Evolutionary conservation across 2,888 invertebrate genomes (phyloP), one percentile per base, ranked within the genome.

Genomic region (Caenorhabditis zanzibari): DNA sequence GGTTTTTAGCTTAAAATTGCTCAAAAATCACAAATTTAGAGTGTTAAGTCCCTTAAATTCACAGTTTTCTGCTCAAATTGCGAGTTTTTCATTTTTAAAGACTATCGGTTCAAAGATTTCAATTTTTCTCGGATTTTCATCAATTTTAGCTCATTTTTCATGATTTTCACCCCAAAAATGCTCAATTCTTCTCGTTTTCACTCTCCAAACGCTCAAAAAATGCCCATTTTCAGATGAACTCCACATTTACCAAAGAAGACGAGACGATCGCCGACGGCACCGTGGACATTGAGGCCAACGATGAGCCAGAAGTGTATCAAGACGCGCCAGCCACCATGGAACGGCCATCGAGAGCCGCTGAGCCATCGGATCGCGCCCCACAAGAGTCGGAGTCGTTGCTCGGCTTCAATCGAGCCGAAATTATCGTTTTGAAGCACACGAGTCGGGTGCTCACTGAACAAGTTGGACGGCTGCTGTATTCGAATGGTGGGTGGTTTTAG

Each of bases 401-500:
- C 24, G 81, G 69, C 14, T 74, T 49, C 68, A 68, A 58, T 1
- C 44, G 63, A 44, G 66, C 63, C 26, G 82, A 82, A 35, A 44
- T 72, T 3, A 54, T 82, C 16, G 73, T 72, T 10, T 9, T 77
- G 54, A 82, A 82, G 35, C 68, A 72, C 26, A 52, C 82, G 9
- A 41, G 14, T 10, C 66, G 66, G 35, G 28, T 54, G 26, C 47
- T 61, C 52, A 66, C 54, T 3, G 59, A 64, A 3, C 35, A 73
- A 6, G 56, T 77, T 24, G 63, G 69, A 32, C 19, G 74, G 22
- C 54, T 77, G 7, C 12, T 82, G 19, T 38, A 79, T 4, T 82
- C 82, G 14, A 73, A 82, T 61, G 82, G 82, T 82, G 19, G 28
- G 41, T 32, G 32, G 7, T n/a, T n/a, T n/a, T n/a, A n/a, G n/a